Evolutionary conservation across 2,113 vertebrate species (phyloP).

Genomic region (Dolichallabes microphthalmus): DNA sequence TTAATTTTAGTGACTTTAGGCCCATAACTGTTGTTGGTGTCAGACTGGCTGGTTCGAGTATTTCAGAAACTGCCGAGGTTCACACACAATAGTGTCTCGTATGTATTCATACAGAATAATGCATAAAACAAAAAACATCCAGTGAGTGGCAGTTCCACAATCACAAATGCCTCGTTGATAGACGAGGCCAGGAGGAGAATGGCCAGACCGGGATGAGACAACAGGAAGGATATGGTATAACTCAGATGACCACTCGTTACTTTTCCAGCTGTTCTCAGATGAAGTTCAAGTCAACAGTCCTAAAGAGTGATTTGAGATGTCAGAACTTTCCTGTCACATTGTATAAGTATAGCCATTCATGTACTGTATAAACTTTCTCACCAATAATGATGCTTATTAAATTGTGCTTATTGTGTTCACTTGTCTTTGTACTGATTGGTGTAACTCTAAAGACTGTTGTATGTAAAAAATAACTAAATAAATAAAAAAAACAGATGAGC

Average conservation of each 20-base stretch:
- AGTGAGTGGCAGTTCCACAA: neutral
- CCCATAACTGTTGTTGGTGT: neutral
- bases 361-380: neutral
- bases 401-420: neutral
- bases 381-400: too few species aligned
- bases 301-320: neutral
- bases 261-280: neutral
- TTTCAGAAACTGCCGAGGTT: neutral
- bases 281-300: neutral
- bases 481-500: too few species aligned
- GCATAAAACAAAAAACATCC: neutral
- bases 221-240: neutral
- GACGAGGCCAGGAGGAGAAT: neutral
- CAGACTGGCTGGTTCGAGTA: neutral
- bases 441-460: neutral
- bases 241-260: neutral
- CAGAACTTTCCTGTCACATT: neutral
- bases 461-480: neutral
- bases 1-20: neutral
- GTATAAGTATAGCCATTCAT: too few species aligned
- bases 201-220: neutral
- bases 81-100: neutral
- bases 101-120: neutral
- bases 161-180: neutral
- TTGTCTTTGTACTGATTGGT: neutral